phyloP scores from a whole-genome alignment of 2,888 invertebrate genomes.

The Caenorhabditis macrosperma region DNA sequence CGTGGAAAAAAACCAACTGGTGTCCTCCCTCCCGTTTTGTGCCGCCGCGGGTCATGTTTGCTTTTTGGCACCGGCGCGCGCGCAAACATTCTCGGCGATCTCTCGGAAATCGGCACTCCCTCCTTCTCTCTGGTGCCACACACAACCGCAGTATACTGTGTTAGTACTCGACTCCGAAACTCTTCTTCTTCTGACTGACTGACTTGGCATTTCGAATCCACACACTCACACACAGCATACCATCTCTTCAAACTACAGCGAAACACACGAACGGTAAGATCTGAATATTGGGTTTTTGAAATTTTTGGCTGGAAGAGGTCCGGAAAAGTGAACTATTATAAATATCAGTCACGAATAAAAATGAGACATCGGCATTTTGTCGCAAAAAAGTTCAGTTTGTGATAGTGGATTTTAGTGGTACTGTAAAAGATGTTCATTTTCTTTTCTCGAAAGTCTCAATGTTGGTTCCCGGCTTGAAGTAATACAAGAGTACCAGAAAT shows the following conservation, averaged over 20 bases:
- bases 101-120: slow-evolving; percentile 2
- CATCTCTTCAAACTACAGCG: slow-evolving; percentile 21
- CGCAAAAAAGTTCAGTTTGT: too few species aligned
- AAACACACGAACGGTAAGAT: slow-evolving; percentile 20
- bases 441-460: too few species aligned
- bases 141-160: too few species aligned
- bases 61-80: slow-evolving; percentile 12
- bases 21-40: too few species aligned
- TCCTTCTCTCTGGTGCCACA: not conserved
- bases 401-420: too few species aligned
- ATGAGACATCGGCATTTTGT: too few species aligned
- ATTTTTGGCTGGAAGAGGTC: not conserved
- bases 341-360: too few species aligned
- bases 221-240: slow-evolving; percentile 4
- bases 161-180: slow-evolving; percentile 15
- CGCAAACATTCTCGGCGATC: slow-evolving; percentile 15
- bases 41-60: slow-evolving; percentile 9
- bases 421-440: too few species aligned
- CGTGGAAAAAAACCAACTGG: slow-evolving; percentile 11
- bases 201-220: slow-evolving; percentile 10
- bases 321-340: too few species aligned
- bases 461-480: too few species aligned
- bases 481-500: too few species aligned
- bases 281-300: not conserved
- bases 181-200: too few species aligned